Conservation (phyloP, 2,113 vertebrate species). For the Electrona antarctica region DNA sequence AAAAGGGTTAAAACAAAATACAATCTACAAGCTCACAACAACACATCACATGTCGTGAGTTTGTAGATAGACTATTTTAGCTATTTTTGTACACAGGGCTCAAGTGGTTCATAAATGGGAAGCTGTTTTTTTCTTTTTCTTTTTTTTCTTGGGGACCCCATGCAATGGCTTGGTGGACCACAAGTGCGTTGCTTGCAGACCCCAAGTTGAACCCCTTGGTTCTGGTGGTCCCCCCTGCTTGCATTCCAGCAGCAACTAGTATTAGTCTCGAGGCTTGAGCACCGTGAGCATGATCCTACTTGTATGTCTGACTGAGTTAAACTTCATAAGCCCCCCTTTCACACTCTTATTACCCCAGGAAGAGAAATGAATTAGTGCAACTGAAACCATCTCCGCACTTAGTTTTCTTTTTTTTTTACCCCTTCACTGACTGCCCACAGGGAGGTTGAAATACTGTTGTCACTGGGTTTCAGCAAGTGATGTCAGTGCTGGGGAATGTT, state of each 20-base stretch:
- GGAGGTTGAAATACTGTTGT: slow-evolving; percentile 27
- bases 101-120: no score
- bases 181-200: no score
- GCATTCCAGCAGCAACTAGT: slow-evolving; percentile 55
- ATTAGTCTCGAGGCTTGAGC: slow-evolving; percentile 15
- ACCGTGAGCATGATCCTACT: slow-evolving; percentile 63
- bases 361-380: not conserved
- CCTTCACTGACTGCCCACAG: slow-evolving; percentile 12
- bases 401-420: not conserved
- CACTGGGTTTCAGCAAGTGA: slow-evolving; percentile 63
- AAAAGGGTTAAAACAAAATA: no score
- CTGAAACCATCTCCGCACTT: slow-evolving; percentile 2
- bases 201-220: no score
- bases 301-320: slow-evolving; percentile 39
- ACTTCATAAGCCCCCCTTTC: slow-evolving; percentile 21
- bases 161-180: no score
- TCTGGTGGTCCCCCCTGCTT: slow-evolving; percentile 19
- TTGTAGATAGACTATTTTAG: no score
- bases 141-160: no score
- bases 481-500: slow-evolving; percentile 67
- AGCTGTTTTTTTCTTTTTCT: no score
- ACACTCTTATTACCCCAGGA: slow-evolving; percentile 8
- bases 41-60: no score
- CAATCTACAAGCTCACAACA: no score
- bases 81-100: no score